A percentile compares a stretch with the other conserved stretches of the same genome.
These are phyloP conservation scores for Cataglyphis albicans DNA, from an alignment of 2,888 invertebrate genomes.

Conservation along the genomic window DNA sequence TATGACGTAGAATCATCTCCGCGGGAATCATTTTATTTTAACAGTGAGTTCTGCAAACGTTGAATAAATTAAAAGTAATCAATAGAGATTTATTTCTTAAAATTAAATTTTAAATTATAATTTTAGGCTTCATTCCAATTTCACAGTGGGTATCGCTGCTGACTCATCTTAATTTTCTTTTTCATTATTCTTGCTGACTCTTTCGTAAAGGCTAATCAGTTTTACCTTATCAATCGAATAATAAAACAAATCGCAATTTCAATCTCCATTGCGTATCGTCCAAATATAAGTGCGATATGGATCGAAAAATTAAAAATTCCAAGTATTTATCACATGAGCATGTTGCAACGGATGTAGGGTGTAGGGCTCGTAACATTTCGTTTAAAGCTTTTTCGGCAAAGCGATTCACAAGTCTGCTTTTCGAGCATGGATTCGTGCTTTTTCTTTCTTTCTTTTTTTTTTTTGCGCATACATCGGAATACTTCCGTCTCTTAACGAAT, in stretches of 20 bases:
- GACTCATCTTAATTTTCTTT: background rate
- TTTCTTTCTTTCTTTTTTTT: slow-evolving; percentile 7
- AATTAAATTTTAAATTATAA: background rate
- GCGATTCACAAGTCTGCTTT: slow-evolving; percentile 11
- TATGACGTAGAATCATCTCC: background rate
- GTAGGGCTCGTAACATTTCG: slow-evolving; percentile 4
- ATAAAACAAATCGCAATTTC: background rate
- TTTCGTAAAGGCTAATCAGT: background rate
- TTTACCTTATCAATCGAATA: background rate
- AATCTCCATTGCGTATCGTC: background rate
- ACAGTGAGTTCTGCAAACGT: background rate
- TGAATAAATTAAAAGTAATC: background rate
- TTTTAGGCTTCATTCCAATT: background rate
- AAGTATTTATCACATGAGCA: background rate
- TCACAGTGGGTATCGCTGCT: background rate
- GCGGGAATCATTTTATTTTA: background rate
- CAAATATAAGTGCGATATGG: background rate
- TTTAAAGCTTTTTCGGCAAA: slow-evolving; percentile 3
- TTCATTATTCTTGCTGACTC: background rate
- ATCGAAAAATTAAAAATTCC: slow-evolving; percentile 21
- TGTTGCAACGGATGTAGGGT: background rate
- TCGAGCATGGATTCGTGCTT: slow-evolving; percentile 43
- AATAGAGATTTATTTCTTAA: background rate
- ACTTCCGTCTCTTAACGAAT: slow-evolving; percentile 55
- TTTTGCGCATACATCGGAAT: slow-evolving; percentile 34